Base-by-base conservation (phyloP, 2,888 invertebrate species). In the Tipula vernalis region DNA sequence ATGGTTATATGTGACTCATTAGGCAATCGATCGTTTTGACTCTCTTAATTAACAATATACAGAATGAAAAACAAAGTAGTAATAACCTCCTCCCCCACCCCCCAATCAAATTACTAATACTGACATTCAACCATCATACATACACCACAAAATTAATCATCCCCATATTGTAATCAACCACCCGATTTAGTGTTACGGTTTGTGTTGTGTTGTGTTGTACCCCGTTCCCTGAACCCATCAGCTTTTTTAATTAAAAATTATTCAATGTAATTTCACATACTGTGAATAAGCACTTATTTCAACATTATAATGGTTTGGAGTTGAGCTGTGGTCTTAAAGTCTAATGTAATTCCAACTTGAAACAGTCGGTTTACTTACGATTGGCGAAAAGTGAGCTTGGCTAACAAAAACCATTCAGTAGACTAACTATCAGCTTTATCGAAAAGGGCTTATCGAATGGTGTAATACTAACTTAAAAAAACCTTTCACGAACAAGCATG, bases 21-120 rank as follows among this genome's bases (percentile, higher is more conserved):
- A 85, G 39, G 85, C 85, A 85, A 85, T 85, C 85, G 85, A 39
- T 85, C 85, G 85, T 85, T 85, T 36, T 15, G n/a, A 85, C 85
- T 39, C 85, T 85, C 85, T 85, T 85, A 85, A 85, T 85, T 85
- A 85, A 85, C 85, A 57, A 15, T 57, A 15, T n/a, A 47, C 13
- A 15, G 51, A 57, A 51, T 51, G 13, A 57, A 57, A 57, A 15
- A 57, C 51, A 57, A 57, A 57, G 15, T 57, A 57, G 8, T 57
- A 15, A 57, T 57, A 57, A 57, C n/a, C 47, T 3, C 41, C 41
- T 3, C 3, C 41, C 41, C 41, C 41, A 5, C 44, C 44, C 44
- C 44, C 0, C 6, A 57, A 57, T 15, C 5, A 57, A 57, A n/a
- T 57, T 15, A 15, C 51, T 57, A 57, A 57, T 57, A 57, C 15